Conservation (phyloP, 2,888 invertebrate species). For the Papilio demoleus region DNA sequence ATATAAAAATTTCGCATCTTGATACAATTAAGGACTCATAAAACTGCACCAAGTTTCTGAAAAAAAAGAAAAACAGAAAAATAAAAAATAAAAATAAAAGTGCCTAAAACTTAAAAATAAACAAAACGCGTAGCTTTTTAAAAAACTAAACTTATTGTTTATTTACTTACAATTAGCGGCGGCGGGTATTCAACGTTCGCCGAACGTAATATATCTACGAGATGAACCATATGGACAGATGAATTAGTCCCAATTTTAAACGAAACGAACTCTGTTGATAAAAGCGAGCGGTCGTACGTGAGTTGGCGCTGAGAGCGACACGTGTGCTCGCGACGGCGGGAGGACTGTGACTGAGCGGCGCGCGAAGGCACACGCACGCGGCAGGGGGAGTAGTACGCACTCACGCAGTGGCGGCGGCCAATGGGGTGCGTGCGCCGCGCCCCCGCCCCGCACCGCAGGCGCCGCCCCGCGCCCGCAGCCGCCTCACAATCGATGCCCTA, state of each 20-base stretch:
- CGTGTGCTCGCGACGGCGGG: slow-evolving; percentile 65
- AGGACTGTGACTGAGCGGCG: slow-evolving; percentile 73
- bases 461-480: slow-evolving; percentile 75
- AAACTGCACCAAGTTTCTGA: slow-evolving; percentile 41
- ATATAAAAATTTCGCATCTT: neutral
- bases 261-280: slow-evolving; percentile 59
- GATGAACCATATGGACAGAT: slow-evolving; percentile 92
- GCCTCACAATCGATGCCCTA: slow-evolving; percentile 84
- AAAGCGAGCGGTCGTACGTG: slow-evolving; percentile 66
- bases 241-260: slow-evolving; percentile 69
- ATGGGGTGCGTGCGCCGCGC: slow-evolving; percentile 82
- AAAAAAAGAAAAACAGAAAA: slow-evolving; percentile 47
- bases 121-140: slow-evolving; percentile 34
- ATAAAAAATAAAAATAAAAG: slow-evolving; percentile 40
- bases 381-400: slow-evolving; percentile 79
- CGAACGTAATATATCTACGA: slow-evolving; percentile 91
- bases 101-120: slow-evolving; percentile 44
- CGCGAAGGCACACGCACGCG: slow-evolving; percentile 77
- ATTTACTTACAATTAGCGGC: slow-evolving; percentile 89
- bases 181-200: slow-evolving; percentile 90
- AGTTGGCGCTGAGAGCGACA: slow-evolving; percentile 60
- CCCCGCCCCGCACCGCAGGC: slow-evolving; percentile 69
- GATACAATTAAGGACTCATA: slow-evolving; percentile 41
- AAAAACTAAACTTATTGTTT: slow-evolving; percentile 43
- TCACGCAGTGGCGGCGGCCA: slow-evolving; percentile 80